Evolutionary conservation across 2,797 vertebrate genomes (phyloP).

Genomic region (Catharus ustulatus): DNA sequence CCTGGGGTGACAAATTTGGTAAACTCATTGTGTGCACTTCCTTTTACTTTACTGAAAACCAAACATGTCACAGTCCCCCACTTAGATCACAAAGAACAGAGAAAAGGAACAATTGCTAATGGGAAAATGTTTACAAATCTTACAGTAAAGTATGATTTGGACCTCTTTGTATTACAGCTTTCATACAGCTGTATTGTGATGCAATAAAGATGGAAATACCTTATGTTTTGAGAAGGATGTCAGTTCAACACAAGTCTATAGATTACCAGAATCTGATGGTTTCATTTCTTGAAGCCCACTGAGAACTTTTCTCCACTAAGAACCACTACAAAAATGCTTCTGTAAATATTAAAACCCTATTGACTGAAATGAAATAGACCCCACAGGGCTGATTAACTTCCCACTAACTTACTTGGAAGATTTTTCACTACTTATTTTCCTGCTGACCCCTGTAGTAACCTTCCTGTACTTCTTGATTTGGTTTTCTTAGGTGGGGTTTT

Average conservation of each 20-base stretch:
- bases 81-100: slow-evolving; percentile 43
- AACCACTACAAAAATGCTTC: neutral
- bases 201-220: neutral
- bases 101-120: slow-evolving; percentile 38
- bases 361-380: neutral
- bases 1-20: neutral
- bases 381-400: neutral
- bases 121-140: slow-evolving; percentile 52
- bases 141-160: slow-evolving; percentile 54
- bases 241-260: neutral
- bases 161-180: neutral
- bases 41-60: slow-evolving; percentile 66
- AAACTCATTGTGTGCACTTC: slow-evolving; percentile 37
- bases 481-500: neutral
- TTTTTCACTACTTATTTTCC: neutral
- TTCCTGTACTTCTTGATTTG: neutral
- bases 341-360: neutral
- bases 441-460: neutral
- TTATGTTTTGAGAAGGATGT: neutral
- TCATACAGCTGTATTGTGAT: neutral
- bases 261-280: slow-evolving; percentile 34
- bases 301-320: neutral
- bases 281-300: slow-evolving; percentile 8
- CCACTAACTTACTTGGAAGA: neutral
- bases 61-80: slow-evolving; percentile 22